Conservation (phyloP, 2,888 invertebrate species). For the Patella depressa region DNA sequence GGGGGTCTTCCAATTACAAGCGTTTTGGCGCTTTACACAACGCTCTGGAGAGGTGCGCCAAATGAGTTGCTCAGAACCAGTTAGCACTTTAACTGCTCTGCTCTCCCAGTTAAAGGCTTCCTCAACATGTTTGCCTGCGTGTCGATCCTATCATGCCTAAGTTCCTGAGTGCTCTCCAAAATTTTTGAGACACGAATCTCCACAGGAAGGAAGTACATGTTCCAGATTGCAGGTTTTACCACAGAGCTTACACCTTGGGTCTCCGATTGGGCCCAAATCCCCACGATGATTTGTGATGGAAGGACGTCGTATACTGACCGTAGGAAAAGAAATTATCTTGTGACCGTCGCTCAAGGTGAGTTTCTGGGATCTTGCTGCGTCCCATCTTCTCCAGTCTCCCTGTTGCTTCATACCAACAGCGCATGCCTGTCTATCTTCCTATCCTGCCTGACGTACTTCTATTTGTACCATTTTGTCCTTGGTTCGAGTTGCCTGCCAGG, state of each 20-base stretch:
- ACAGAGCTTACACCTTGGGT: background rate
- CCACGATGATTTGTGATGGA: background rate
- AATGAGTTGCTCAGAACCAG: conserved; percentile 9
- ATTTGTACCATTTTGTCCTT: background rate
- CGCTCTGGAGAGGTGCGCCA: too few relatives aligned
- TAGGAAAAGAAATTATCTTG: background rate
- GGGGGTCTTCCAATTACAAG: too few relatives aligned
- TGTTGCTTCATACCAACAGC: background rate
- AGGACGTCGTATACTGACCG: too few relatives aligned
- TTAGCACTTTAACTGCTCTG: conserved; percentile 15
- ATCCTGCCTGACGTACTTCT: background rate
- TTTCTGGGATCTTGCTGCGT: background rate
- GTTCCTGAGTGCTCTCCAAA: too few relatives aligned
- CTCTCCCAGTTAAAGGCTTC: conserved; percentile 12
- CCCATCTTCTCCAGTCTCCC: background rate
- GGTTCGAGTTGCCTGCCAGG: background rate
- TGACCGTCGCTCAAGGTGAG: background rate
- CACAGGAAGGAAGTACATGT: background rate
- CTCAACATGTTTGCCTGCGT: conserved; percentile 3
- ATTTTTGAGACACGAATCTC: too few relatives aligned
- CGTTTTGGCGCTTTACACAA: too few relatives aligned
- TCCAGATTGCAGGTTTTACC: background rate
- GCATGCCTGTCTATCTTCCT: background rate
- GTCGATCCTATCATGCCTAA: background rate
- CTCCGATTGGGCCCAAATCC: background rate